phyloP scores from a whole-genome alignment of 1,140 invertebrate species.

The Lucilia sericata region DNA sequence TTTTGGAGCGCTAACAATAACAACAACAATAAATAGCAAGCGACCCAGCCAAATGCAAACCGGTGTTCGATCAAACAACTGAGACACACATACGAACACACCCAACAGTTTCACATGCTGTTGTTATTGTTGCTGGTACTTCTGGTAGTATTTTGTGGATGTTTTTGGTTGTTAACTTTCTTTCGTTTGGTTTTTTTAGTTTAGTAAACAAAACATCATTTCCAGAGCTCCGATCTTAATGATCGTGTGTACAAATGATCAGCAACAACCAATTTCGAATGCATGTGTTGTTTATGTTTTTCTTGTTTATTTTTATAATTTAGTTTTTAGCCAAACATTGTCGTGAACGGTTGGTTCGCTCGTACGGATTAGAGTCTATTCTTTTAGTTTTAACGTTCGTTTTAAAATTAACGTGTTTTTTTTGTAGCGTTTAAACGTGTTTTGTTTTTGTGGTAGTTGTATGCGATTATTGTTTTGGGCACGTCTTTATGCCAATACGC shows the following conservation, averaged over 20 bases:
- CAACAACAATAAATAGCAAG: neutral
- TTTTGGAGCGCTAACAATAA: neutral
- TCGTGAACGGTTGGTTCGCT: slow-evolving; percentile 14
- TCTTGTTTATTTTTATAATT: neutral
- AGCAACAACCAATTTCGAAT: slow-evolving; percentile 29
- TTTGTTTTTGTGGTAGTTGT: slow-evolving; percentile 9
- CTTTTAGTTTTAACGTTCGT: neutral
- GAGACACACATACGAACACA: neutral
- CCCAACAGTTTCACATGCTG: slow-evolving; percentile 21
- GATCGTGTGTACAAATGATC: neutral
- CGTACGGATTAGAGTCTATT: neutral
- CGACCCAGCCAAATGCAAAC: slow-evolving; percentile 15
- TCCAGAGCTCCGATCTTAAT: slow-evolving; percentile 28
- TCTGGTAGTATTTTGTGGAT: neutral
- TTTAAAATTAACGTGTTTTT: neutral
- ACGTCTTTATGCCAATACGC: slow-evolving; percentile 7
- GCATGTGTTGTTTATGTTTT: neutral
- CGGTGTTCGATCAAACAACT: slow-evolving; percentile 11
- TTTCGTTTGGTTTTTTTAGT: slow-evolving; percentile 7
- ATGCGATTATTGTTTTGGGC: slow-evolving; percentile 23
- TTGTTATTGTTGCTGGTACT: neutral
- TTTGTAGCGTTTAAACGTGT: slow-evolving; percentile 31
- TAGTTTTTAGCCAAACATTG: slow-evolving; percentile 36
- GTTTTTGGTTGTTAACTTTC: slow-evolving; percentile 35
- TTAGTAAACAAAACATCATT: slow-evolving; percentile 27